Conservation (phyloP, 2,113 vertebrate species). For the Stegostoma tigrinum region DNA sequence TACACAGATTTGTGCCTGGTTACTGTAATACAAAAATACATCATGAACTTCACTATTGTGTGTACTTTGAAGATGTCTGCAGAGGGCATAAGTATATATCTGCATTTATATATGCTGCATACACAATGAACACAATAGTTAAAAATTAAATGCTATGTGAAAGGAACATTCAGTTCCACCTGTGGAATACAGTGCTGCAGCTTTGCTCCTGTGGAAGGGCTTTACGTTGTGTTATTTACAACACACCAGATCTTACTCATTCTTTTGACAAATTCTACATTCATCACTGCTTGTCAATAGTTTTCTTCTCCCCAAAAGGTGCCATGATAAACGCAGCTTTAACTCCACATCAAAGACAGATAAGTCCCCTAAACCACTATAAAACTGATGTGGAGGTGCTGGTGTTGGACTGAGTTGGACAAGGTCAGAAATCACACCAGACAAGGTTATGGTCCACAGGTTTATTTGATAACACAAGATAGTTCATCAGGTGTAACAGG, state of each 20-base stretch:
- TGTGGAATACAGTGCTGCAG: not conserved
- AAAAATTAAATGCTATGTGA: not conserved
- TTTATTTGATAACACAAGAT: too few relatives aligned
- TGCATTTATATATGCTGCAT: not conserved
- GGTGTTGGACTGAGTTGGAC: too few relatives aligned
- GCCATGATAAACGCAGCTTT: not conserved
- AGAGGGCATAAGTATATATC: not conserved
- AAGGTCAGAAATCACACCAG: too few relatives aligned
- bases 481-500: too few relatives aligned
- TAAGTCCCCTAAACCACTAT: not conserved
- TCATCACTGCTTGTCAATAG: not conserved
- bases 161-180: not conserved
- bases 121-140: too few relatives aligned
- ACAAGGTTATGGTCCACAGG: too few relatives aligned
- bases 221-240: not conserved
- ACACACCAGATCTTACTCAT: not conserved
- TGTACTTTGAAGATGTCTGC: not conserved
- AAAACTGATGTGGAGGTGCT: not conserved
- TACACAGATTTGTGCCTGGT: not conserved
- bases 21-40: not conserved
- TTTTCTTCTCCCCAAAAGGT: not conserved
- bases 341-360: not conserved
- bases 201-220: not conserved
- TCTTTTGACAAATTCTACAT: not conserved
- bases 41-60: not conserved